Conservation (phyloP, 2,797 vertebrate genomes). For the Etheostoma perlongum region DNA sequence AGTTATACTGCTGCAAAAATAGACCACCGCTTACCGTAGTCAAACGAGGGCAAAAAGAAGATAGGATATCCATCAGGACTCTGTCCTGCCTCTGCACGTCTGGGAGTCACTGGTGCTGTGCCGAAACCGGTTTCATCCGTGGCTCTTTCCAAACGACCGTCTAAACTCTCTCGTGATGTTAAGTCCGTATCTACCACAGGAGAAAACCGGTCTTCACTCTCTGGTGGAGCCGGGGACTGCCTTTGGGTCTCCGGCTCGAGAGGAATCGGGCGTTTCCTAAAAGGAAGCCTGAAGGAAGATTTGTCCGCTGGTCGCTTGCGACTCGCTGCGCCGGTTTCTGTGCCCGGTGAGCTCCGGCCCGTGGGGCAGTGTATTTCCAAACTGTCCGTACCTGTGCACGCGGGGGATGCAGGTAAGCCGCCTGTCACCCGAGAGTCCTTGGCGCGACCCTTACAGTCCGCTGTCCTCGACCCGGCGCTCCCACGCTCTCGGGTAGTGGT, state of each 20-base stretch:
- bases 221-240: conserved; percentile 25
- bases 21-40: conserved; percentile 61
- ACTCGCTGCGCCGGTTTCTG: neutral
- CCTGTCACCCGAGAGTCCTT: conserved; percentile 35
- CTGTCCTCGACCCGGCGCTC: conserved; percentile 41
- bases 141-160: conserved; percentile 8
- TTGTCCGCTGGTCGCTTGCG: conserved; percentile 56
- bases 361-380: neutral
- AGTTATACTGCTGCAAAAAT: neutral
- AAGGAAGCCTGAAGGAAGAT: conserved; percentile 74
- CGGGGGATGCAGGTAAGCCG: conserved; percentile 52
- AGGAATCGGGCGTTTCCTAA: conserved; percentile 83
- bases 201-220: neutral
- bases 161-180: neutral
- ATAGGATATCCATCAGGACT: conserved; percentile 21
- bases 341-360: conserved; percentile 14
- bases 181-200: conserved; percentile 6
- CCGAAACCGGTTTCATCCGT: neutral
- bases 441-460: conserved; percentile 34
- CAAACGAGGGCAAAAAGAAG: neutral
- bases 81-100: conserved; percentile 11
- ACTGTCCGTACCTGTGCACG: conserved; percentile 44
- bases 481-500: conserved; percentile 72
- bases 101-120: conserved; percentile 16
- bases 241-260: conserved; percentile 50